Evolutionary conservation across 2,888 invertebrate species (phyloP).

Genomic region (Ormyrus pomaceus): DNA sequence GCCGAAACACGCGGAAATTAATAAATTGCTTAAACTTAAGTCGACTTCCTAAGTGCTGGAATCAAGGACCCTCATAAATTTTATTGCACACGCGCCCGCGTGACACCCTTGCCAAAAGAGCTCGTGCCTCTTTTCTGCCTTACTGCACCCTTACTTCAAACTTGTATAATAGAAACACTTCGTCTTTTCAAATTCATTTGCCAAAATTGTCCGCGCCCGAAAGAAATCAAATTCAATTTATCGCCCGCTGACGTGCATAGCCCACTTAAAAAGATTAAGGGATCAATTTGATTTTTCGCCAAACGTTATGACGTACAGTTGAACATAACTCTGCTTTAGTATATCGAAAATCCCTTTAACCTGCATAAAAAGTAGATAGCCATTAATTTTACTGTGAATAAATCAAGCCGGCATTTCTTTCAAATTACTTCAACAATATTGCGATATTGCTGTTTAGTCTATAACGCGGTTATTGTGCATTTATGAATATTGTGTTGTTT

Average conservation of each 20-base stretch:
- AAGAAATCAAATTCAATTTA: slow-evolving; percentile 46
- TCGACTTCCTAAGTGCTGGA: slow-evolving; percentile 67
- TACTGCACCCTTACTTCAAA: neutral
- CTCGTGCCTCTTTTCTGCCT: slow-evolving; percentile 48
- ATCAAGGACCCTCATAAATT: slow-evolving; percentile 72
- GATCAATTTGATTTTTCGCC: slow-evolving; percentile 49
- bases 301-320: slow-evolving; percentile 31
- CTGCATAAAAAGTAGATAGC: too few species aligned
- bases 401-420: too few species aligned
- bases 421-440: too few species aligned
- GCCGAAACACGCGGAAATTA: slow-evolving; percentile 69
- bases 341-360: neutral
- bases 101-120: slow-evolving; percentile 48
- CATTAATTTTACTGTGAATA: too few species aligned
- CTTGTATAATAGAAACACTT: slow-evolving; percentile 29
- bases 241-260: neutral
- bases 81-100: slow-evolving; percentile 62
- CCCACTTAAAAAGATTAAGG: slow-evolving; percentile 43
- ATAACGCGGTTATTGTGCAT: too few species aligned
- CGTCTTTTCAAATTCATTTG: slow-evolving; percentile 40
- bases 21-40: slow-evolving; percentile 73
- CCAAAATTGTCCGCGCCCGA: slow-evolving; percentile 1
- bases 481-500: too few species aligned
- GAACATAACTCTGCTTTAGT: slow-evolving; percentile 14
- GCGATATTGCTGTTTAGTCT: too few species aligned